These are phyloP conservation scores for Sinohyriopsis cumingii DNA, from an alignment of 2,888 invertebrate genomes.

Conservation along the genomic window DNA sequence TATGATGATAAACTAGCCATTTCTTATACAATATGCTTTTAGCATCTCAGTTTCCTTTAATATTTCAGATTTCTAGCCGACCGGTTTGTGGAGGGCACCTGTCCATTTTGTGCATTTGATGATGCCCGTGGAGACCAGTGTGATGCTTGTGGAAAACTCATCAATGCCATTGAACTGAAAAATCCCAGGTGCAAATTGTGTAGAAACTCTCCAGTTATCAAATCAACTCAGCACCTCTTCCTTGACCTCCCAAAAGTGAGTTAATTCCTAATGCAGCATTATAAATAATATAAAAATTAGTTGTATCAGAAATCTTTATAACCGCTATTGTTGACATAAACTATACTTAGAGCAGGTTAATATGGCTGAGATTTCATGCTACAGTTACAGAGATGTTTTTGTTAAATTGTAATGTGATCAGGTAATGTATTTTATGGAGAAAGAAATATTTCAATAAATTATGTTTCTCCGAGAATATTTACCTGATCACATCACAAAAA, in stretches of 20 bases:
- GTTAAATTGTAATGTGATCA: no score
- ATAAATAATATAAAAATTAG: no score
- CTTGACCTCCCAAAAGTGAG: constrained; percentile 90
- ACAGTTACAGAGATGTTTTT: no score
- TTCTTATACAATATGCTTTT: background rate
- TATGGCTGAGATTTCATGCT: no score
- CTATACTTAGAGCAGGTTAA: no score
- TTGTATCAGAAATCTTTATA: no score
- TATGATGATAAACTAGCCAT: no score
- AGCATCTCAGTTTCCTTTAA: background rate
- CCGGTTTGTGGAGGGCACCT: constrained; percentile 96
- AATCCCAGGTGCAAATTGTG: constrained; percentile 92
- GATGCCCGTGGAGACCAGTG: constrained; percentile 99
- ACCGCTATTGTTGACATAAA: no score
- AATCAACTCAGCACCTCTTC: constrained; percentile 92
- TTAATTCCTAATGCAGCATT: background rate
- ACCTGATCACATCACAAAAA: no score
- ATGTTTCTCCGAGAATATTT: no score
- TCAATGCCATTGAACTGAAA: constrained; percentile 91
- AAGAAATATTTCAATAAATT: no score
- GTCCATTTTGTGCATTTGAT: constrained; percentile 93
- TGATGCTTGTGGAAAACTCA: constrained; percentile 95
- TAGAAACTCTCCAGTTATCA: constrained; percentile 78
- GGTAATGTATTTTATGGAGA: no score
- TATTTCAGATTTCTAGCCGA: constrained; percentile 72